Evolutionary conservation across 1,140 invertebrate genomes (phyloP).

Genomic region (Eufriesea mexicana): DNA sequence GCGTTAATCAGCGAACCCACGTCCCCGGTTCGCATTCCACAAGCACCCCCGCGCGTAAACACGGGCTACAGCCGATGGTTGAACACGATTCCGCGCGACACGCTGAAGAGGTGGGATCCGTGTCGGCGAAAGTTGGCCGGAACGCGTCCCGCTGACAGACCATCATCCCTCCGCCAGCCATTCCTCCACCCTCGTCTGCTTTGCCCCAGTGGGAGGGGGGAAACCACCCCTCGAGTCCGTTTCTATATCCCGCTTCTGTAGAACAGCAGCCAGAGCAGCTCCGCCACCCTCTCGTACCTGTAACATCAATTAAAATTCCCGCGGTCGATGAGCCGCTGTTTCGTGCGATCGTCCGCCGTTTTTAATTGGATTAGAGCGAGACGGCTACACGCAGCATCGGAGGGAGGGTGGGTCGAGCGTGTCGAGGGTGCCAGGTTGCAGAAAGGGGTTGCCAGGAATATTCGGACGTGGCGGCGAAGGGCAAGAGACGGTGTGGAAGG

Average conservation of each 20-base stretch:
- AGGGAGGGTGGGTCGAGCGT: conserved; percentile 47
- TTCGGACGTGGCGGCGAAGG: conserved; percentile 53
- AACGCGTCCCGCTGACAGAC: conserved; percentile 42
- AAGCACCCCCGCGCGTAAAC: conserved; percentile 1
- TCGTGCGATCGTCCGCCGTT: conserved; percentile 78
- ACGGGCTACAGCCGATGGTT: neutral
- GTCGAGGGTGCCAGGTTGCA: conserved; percentile 72
- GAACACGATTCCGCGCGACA: conserved; percentile 39
- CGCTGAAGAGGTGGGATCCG: conserved; percentile 46
- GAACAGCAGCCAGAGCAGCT: neutral
- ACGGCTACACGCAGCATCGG: conserved; percentile 58
- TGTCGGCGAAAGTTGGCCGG: conserved; percentile 34
- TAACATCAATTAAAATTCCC: conserved; percentile 81
- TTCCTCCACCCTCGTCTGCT: neutral
- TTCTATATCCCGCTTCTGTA: neutral
- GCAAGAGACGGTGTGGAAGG: neutral
- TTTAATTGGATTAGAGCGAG: conserved; percentile 81
- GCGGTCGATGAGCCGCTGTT: conserved; percentile 77
- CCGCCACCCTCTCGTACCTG: conserved; percentile 64
- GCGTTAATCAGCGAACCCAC: conserved; percentile 31
- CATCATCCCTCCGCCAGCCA: conserved; percentile 24
- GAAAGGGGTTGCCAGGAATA: conserved; percentile 68
- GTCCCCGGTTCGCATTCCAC: neutral
- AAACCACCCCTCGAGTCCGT: conserved; percentile 10
- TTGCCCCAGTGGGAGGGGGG: neutral